Evolutionary conservation across 2,797 vertebrate species (phyloP), one percentile per base, ranked within the genome.

Genomic region (Acanthurus leucopareius): DNA sequence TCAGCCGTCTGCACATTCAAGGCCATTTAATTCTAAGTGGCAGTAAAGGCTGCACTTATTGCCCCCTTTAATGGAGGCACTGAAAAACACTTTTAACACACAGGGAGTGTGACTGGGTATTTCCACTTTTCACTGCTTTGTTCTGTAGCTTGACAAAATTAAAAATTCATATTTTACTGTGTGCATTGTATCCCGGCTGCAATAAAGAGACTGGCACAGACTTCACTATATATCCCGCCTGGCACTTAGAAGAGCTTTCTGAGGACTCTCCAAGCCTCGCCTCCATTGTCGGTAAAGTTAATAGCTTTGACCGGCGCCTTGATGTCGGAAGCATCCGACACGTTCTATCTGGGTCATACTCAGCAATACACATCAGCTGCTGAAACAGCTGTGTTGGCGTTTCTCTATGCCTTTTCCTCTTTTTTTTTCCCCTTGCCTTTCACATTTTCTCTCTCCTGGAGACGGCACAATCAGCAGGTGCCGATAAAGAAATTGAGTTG

Each of bases 221-320:
- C 73, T 69, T 59, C 15, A 28, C 63, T 16, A 7, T 14, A 7
- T 44, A 40, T 40, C 1, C 5, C 19, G 52, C 47, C 5, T 2
- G 1, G 40, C 58, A 25, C 70, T 65, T 25, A 32, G 47, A 44
- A 7, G 47, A 75, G 80, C 61, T 76, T 65, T 73, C 47, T 48
- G 58, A 71, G 65, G 68, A 81, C 82, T 47, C 61, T 0, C 61
- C 52, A 2, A 49, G 69, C 69, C 63, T 82, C 13, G 32, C 64
- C 75, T 77, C 45, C 56, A 75, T 88, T 91, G 87, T 88, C 65
- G 51, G 80, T 38, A 64, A 71, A 85, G 85, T 91, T 91, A 89
- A 89, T 89, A 73, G 80, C 73, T 89, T 86, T 85, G 85, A 90
- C 80, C 68, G 40, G 48, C 40, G 69, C 77, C 69, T 77, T 66